Conservation (phyloP, 2,797 vertebrate species). For the Acanthopagrus latus region DNA sequence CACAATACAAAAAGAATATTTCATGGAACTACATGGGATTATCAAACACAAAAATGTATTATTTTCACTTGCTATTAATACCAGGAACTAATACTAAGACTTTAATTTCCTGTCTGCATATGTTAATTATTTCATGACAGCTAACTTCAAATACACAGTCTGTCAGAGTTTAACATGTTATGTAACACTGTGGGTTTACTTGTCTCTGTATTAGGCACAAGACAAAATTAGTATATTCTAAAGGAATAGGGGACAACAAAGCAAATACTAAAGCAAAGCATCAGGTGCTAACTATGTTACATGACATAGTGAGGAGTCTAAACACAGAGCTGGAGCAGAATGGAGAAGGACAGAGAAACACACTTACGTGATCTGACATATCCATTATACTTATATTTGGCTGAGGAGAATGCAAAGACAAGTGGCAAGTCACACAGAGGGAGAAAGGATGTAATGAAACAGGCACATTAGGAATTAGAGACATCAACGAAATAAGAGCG, state of each 20-base stretch:
- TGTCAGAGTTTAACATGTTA: conserved; percentile 44
- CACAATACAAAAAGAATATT: conserved; percentile 86
- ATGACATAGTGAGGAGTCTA: conserved; percentile 70
- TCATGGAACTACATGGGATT: conserved; percentile 75
- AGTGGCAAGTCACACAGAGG: conserved; percentile 86
- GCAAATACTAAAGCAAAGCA: conserved; percentile 71
- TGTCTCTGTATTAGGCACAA: conserved; percentile 56
- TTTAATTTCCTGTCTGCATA: conserved; percentile 43
- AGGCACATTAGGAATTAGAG: conserved; percentile 76
- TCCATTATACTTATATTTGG: conserved; percentile 92
- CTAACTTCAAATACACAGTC: conserved; percentile 36
- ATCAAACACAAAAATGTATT: conserved; percentile 70
- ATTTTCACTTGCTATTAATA: conserved; percentile 33
- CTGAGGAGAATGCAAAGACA: conserved; percentile 90
- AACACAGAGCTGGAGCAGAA: conserved; percentile 75
- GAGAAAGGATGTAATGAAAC: conserved; percentile 80
- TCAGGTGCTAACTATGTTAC: conserved; percentile 57
- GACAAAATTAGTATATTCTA: conserved; percentile 68
- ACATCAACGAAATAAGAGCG: conserved; percentile 68
- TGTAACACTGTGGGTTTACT: conserved; percentile 46
- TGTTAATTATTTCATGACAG: conserved; percentile 31
- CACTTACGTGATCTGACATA: conserved; percentile 91
- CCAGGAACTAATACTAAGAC: conserved; percentile 30
- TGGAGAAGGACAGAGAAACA: conserved; percentile 81
- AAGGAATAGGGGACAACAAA: conserved; percentile 63